Conservation (phyloP, 2,797 vertebrate species). For the Hippoglossus hippoglossus region DNA sequence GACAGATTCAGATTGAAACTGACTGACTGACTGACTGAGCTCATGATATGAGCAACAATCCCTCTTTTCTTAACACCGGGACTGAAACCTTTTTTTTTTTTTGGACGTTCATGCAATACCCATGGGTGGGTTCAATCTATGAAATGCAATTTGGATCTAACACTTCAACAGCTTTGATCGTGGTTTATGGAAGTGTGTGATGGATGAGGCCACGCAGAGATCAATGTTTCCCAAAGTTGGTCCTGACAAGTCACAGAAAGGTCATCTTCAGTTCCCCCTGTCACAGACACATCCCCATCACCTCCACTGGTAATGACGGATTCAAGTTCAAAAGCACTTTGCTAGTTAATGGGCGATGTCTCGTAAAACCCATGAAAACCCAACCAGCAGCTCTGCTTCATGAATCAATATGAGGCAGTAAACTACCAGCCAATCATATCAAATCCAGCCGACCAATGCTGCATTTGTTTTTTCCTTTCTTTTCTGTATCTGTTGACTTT, state of each 20-base stretch:
- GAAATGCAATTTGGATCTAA: slow-evolving; percentile 1
- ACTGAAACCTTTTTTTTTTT: background rate
- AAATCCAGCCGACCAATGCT: too few relatives aligned
- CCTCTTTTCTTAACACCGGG: background rate
- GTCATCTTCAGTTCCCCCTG: slow-evolving; percentile 22
- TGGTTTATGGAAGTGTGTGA: background rate
- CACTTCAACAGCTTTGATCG: slow-evolving; percentile 10
- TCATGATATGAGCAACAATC: slow-evolving; percentile 17
- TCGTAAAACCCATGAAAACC: background rate
- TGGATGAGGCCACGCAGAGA: slow-evolving; percentile 8
- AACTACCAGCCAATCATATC: background rate
- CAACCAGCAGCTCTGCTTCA: background rate
- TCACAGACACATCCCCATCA: slow-evolving; percentile 8
- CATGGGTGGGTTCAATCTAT: background rate
- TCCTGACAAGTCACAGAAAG: slow-evolving; percentile 14
- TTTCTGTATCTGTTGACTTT: too few relatives aligned
- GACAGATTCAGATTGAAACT: slow-evolving; percentile 29
- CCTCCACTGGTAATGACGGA: background rate
- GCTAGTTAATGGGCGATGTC: background rate
- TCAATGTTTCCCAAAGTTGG: background rate
- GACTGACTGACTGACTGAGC: background rate
- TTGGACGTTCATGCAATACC: slow-evolving; percentile 6
- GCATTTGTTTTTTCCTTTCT: too few relatives aligned
- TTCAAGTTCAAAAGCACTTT: slow-evolving; percentile 4
- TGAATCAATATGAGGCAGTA: background rate